Conservation (phyloP, 2,797 vertebrate genomes). For the Hippopotamyrus pictus region DNA sequence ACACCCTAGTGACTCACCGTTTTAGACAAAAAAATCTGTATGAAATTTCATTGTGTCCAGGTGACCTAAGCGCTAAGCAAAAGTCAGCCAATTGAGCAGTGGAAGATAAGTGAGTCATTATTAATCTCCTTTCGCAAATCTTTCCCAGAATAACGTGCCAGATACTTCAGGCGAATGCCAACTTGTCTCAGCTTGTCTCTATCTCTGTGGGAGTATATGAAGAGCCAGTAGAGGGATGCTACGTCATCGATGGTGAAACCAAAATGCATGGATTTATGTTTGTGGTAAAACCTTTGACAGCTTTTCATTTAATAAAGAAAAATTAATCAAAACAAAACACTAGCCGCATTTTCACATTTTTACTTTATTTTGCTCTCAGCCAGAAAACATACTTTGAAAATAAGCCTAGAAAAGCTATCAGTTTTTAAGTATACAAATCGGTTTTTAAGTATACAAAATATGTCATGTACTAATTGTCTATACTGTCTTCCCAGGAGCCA, state of each 20-base stretch:
- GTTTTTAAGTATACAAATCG: background rate
- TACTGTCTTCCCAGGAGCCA: constrained; percentile 62
- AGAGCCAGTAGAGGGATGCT: constrained; percentile 41
- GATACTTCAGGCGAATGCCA: constrained; percentile 43
- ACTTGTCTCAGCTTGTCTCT: constrained; percentile 40
- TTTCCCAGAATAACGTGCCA: constrained; percentile 70
- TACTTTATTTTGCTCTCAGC: background rate
- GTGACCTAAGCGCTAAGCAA: background rate
- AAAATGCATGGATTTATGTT: constrained; percentile 64
- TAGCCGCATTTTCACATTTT: background rate
- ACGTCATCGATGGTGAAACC: constrained; percentile 63
- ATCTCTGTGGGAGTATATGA: constrained; percentile 70
- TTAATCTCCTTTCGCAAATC: background rate
- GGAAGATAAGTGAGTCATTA: background rate
- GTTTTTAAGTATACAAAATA: background rate
- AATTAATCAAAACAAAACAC: background rate
- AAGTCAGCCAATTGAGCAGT: background rate
- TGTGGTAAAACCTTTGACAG: constrained; percentile 59
- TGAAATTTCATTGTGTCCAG: background rate
- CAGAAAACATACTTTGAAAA: background rate
- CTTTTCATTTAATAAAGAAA: background rate
- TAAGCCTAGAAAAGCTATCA: background rate
- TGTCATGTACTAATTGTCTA: background rate
- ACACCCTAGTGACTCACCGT: background rate
- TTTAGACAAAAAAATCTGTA: background rate